Conservation (phyloP, 1,140 invertebrate genomes). For the Drosophila erecta region DNA sequence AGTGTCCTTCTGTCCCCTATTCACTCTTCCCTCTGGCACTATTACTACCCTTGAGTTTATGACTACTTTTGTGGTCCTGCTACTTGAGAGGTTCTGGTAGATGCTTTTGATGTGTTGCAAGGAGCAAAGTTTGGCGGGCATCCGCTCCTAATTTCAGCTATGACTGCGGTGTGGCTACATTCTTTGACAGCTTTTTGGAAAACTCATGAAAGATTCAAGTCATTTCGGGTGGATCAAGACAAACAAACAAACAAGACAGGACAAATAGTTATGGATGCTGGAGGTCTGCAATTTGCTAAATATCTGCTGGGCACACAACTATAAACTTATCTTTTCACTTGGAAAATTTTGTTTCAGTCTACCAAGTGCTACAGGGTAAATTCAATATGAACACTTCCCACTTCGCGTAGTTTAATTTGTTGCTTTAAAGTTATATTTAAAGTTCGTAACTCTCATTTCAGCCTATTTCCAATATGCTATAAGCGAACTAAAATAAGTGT, state of each 20-base stretch:
- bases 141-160: slow-evolving; percentile 33
- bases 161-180: slow-evolving; percentile 11
- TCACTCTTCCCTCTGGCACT: slow-evolving; percentile 9
- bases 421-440: no score
- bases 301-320: no score
- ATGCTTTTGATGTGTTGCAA: neutral
- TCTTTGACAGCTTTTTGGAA: neutral
- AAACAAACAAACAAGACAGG: neutral
- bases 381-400: no score
- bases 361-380: no score
- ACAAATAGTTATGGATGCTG: neutral
- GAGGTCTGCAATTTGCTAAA: neutral
- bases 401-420: no score
- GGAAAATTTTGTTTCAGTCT: no score
- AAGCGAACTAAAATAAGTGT: no score
- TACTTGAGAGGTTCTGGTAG: slow-evolving; percentile 47
- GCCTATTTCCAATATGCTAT: no score
- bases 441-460: no score
- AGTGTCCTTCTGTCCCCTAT: slow-evolving; percentile 12
- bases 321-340: no score
- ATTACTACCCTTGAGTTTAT: slow-evolving; percentile 64
- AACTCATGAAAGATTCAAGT: neutral
- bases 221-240: neutral
- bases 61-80: slow-evolving; percentile 51
- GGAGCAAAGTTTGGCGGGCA: slow-evolving; percentile 14